A percentile compares a stretch with the other conserved stretches of the same genome.
These are phyloP conservation scores for Clostera curtula DNA, from an alignment of 2,888 invertebrate species.

Conservation along the genomic window DNA sequence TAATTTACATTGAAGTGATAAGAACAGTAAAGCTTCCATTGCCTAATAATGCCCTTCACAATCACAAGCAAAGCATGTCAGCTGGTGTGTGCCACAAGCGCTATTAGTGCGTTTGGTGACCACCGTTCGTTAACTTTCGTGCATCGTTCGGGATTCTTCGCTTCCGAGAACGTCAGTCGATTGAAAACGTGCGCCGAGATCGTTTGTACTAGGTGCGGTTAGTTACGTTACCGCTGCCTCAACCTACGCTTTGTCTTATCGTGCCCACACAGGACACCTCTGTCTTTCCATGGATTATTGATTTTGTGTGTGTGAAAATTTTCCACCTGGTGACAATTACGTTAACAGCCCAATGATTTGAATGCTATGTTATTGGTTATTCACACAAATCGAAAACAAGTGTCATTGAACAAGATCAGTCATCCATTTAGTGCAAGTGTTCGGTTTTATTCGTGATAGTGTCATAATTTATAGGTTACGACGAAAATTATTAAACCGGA, in stretches of 20 bases:
- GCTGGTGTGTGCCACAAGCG: slow-evolving; percentile 24
- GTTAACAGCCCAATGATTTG: slow-evolving; percentile 32
- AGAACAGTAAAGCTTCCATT: slow-evolving; percentile 18
- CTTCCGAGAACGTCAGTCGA: slow-evolving; percentile 38
- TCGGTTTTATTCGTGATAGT: slow-evolving; percentile 34
- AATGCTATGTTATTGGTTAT: slow-evolving; percentile 36
- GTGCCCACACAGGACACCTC: slow-evolving; percentile 26
- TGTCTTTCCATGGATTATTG: slow-evolving; percentile 40
- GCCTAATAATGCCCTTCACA: slow-evolving; percentile 20
- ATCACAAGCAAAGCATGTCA: slow-evolving; percentile 19
- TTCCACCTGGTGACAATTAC: slow-evolving; percentile 30
- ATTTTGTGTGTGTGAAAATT: slow-evolving; percentile 41
- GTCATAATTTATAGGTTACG: slow-evolving; percentile 30
- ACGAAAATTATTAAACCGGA: slow-evolving; percentile 21
- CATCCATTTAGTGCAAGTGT: slow-evolving; percentile 53
- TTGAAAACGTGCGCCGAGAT: slow-evolving; percentile 39
- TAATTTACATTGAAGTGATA: too few species aligned
- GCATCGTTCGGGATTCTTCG: slow-evolving; percentile 31
- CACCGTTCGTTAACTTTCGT: slow-evolving; percentile 22
- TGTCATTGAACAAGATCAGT: slow-evolving; percentile 54
- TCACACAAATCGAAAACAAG: slow-evolving; percentile 38
- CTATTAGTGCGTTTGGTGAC: slow-evolving; percentile 8
- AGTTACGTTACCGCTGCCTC: slow-evolving; percentile 35
- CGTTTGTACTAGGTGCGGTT: slow-evolving; percentile 38
- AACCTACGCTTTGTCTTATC: slow-evolving; percentile 45